Conservation (phyloP, 2,888 invertebrate species). For the Pandemis cinnamomeana region DNA sequence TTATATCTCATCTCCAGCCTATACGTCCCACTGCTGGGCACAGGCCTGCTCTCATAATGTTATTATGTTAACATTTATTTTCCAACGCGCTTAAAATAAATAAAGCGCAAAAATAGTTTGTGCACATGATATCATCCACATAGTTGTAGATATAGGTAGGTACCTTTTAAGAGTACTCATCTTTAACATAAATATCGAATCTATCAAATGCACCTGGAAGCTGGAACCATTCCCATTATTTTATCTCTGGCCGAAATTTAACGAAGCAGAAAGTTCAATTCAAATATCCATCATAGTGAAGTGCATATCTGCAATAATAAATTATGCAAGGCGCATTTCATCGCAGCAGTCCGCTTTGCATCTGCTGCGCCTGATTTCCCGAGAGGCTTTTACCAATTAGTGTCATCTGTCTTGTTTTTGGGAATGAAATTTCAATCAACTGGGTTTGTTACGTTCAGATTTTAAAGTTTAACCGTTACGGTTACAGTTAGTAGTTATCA, state of each 20-base stretch:
- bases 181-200: neutral
- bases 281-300: slow-evolving; percentile 27
- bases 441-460: neutral
- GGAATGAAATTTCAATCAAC: neutral
- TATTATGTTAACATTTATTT: no score
- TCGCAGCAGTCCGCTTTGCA: slow-evolving; percentile 29
- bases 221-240: neutral
- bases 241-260: neutral
- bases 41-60: no score
- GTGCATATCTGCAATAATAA: slow-evolving; percentile 33
- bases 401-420: slow-evolving; percentile 22
- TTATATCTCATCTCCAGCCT: neutral
- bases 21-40: no score
- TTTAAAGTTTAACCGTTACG: neutral
- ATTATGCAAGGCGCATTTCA: slow-evolving; percentile 40
- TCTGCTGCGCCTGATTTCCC: slow-evolving; percentile 34
- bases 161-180: neutral
- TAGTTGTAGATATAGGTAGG: neutral
- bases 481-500: no score
- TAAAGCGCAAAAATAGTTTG: neutral
- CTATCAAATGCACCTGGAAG: neutral
- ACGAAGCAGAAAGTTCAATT: slow-evolving; percentile 29
- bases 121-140: neutral
- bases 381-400: slow-evolving; percentile 26
- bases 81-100: no score